Evolutionary conservation across 2,113 vertebrate genomes (phyloP), one percentile per base, ranked within the genome.

Genomic region (Ochotona princeps): DNA sequence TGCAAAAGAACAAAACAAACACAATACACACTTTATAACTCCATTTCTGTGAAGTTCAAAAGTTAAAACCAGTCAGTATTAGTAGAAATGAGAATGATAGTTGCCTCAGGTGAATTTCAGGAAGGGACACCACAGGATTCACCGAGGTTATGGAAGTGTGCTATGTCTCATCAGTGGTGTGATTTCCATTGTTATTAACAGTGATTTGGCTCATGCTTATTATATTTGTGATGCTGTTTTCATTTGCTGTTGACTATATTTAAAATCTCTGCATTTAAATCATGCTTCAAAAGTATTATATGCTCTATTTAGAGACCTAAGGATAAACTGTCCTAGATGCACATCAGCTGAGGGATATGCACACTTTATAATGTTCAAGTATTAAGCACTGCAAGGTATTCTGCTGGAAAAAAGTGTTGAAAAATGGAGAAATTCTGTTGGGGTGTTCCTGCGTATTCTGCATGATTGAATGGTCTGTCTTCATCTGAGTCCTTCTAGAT

Each of bases 321-420:
- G 23, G 80, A 51, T 75, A 84, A 69, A 61, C 54, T n/a, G 20
- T 57, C 61, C 54, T 74, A 82, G 90, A 35, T 51, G 44, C 35
- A 25, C 18, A 80, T 47, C 13, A 57, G 23, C 30, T 94, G 72
- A 86, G 44, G 70, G 21, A 57, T 61, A 67, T 0, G 2, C 38
- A 83, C 0, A 89, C 8, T 83, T 95, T 54, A 75, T 30, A 38
- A 70, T 60, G 9, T 85, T 69, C 51, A 26, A n/a, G 3, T 81
- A 84, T 92, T 72, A 82, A 65, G 84, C 76, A 21, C 49, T 47
- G 63, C 2, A 72, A 47, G 4, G 14, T 13, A 79, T 47, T 69
- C 25, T 69, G 7, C 49, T 28, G 25, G 69, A 54, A 73, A 69
- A 15, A 93, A 95, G 90, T 83, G 35, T 28, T 57, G 83, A 83